A percentile compares a stretch with the other conserved stretches of the same genome.
Conservation (phyloP, 2,113 vertebrate species). For the Corydoras sp. region DNA sequence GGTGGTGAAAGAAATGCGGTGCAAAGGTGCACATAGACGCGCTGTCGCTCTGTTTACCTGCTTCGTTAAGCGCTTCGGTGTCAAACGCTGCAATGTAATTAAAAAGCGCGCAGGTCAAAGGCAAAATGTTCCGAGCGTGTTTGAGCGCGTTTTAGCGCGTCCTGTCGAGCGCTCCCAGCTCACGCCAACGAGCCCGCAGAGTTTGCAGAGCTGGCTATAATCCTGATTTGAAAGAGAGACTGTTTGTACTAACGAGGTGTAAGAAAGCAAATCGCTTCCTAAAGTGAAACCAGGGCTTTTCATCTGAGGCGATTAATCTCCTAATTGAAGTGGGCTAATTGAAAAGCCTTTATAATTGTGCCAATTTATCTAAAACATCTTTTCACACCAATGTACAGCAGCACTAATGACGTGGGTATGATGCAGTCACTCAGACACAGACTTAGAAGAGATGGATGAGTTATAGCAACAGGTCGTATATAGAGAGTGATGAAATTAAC, state of each 20-base stretch:
- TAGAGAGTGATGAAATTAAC: slow-evolving; percentile 48
- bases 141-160: slow-evolving; percentile 69
- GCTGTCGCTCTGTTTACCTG: slow-evolving; percentile 59
- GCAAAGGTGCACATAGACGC: slow-evolving; percentile 40
- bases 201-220: slow-evolving; percentile 73
- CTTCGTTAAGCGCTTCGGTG: slow-evolving; percentile 69
- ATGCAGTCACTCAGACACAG: no score
- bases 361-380: not conserved
- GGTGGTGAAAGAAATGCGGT: slow-evolving; percentile 51
- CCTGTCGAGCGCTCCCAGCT: slow-evolving; percentile 48
- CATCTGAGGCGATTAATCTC: slow-evolving; percentile 44
- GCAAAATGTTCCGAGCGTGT: slow-evolving; percentile 47
- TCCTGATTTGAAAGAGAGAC: slow-evolving; percentile 61
- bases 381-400: not conserved
- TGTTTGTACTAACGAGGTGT: slow-evolving; percentile 50
- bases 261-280: slow-evolving; percentile 57
- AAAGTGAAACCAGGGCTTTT: slow-evolving; percentile 51
- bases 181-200: slow-evolving; percentile 58
- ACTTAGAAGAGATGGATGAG: no score
- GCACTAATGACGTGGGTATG: not conserved
- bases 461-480: no score
- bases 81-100: slow-evolving; percentile 59
- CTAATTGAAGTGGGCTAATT: slow-evolving; percentile 46
- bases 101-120: slow-evolving; percentile 58
- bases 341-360: not conserved